Percentiles rank a stretch among this genome's conserved stretches.
Conservation (phyloP, 2,888 invertebrate genomes). For the Allophyes oxyacanthae region DNA sequence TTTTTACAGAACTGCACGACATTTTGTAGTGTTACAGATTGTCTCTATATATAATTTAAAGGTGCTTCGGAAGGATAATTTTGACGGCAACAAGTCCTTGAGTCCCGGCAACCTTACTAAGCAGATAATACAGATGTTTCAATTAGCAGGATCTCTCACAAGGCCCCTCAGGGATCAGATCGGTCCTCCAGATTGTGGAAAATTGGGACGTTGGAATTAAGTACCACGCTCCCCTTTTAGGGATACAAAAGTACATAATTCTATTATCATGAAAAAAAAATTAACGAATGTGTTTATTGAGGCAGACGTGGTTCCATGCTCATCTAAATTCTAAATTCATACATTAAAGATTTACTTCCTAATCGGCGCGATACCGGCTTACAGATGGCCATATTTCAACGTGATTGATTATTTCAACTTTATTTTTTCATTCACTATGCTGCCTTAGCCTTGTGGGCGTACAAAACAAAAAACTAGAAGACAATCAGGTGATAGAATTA, state of each 20-base stretch:
- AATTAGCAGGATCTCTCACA: conserved; percentile 11
- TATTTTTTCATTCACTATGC: conserved; percentile 62
- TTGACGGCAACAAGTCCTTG: too few relatives aligned
- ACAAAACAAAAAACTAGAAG: conserved; percentile 52
- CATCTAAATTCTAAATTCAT: conserved; percentile 30
- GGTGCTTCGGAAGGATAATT: not conserved
- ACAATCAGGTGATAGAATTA: conserved; percentile 48
- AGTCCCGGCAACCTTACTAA: not conserved
- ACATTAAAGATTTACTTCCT: conserved; percentile 52
- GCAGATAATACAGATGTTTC: not conserved
- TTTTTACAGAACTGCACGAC: conserved; percentile 23
- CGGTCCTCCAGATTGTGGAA: conserved; percentile 11
- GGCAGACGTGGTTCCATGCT: conserved; percentile 17
- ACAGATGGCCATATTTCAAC: conserved; percentile 58
- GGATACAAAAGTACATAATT: not conserved
- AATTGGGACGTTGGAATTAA: not conserved
- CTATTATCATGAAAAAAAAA: not conserved
- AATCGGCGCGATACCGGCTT: conserved; percentile 52
- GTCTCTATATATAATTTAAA: not conserved
- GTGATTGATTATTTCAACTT: conserved; percentile 70
- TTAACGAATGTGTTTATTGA: not conserved
- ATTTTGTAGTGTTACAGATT: not conserved
- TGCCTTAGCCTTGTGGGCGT: conserved; percentile 69
- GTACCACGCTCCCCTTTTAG: not conserved
- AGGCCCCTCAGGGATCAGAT: conserved; percentile 21